Conservation (phyloP, 2,113 vertebrate species). For the Pardalotus punctatus region DNA sequence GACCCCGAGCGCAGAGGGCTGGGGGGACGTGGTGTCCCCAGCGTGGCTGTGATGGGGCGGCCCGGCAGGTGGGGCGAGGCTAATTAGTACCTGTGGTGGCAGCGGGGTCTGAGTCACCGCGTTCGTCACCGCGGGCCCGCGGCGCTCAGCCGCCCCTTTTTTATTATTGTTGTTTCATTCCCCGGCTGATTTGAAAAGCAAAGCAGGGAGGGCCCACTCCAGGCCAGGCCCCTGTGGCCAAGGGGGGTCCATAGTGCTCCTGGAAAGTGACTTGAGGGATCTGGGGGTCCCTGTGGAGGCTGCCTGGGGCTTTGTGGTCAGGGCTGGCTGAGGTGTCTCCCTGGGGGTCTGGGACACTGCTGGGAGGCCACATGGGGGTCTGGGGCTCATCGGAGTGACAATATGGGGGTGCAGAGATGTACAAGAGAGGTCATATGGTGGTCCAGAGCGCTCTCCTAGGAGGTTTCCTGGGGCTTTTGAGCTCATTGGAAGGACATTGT, state of each 20-base stretch:
- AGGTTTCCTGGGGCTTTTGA: not conserved
- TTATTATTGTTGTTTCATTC: not conserved
- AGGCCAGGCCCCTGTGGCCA: fast-evolving
- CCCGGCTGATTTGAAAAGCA: constrained; percentile 29
- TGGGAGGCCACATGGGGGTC: not conserved
- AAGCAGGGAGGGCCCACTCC: not conserved
- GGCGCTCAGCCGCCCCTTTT: not conserved
- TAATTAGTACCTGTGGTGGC: not conserved
- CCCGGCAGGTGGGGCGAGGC: not conserved
- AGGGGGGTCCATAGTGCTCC: not conserved
- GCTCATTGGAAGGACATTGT: not conserved
- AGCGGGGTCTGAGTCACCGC: not conserved
- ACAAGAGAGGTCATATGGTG: fast-evolving
- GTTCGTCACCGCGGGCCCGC: not conserved
- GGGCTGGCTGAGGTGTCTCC: not conserved
- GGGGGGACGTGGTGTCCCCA: not conserved
- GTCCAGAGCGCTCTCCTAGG: not conserved
- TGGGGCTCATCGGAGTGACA: not conserved
- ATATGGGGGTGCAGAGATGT: not conserved
- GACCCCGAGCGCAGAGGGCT: fast-evolving
- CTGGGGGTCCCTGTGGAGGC: not conserved
- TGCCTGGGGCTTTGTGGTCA: not conserved
- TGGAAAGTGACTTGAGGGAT: not conserved
- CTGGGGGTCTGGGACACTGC: not conserved
- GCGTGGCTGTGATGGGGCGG: fast-evolving